phyloP scores from a whole-genome alignment of 1,140 invertebrate genomes.

The Ladona fulva region DNA sequence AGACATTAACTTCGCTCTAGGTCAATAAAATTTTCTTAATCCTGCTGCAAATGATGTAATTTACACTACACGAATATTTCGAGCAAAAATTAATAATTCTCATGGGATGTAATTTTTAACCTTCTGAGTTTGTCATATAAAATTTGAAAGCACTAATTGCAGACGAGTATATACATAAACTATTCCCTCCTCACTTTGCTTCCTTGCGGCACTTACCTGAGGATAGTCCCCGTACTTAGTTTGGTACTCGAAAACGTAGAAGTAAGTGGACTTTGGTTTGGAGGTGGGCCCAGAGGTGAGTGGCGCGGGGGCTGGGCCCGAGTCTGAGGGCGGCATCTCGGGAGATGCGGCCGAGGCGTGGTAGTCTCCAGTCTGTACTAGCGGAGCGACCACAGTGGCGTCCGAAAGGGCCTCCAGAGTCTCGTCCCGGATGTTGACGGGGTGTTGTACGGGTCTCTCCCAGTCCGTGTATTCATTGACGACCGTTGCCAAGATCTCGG shows the following conservation, averaged over 20 bases:
- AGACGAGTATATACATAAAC: too few relatives aligned
- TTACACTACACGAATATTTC: too few relatives aligned
- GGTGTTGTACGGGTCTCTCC: slow-evolving; percentile 87
- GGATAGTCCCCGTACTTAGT: slow-evolving; percentile 83
- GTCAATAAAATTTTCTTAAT: too few relatives aligned
- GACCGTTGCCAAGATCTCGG: slow-evolving; percentile 75
- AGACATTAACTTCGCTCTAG: too few relatives aligned
- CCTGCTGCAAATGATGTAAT: too few relatives aligned
- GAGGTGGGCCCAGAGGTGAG: slow-evolving; percentile 45
- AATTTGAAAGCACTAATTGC: too few relatives aligned
- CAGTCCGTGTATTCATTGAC: slow-evolving; percentile 97
- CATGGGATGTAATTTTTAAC: too few relatives aligned
- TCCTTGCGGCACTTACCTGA: slow-evolving; percentile 51
- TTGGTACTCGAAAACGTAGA: slow-evolving; percentile 92
- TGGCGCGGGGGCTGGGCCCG: slow-evolving; percentile 47
- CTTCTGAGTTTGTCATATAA: too few relatives aligned
- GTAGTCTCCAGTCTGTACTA: slow-evolving; percentile 45
- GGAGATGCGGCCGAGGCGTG: slow-evolving; percentile 35
- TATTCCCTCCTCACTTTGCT: too few relatives aligned
- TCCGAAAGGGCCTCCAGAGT: slow-evolving; percentile 89
- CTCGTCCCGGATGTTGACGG: slow-evolving; percentile 85
- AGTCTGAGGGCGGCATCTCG: slow-evolving; percentile 57
- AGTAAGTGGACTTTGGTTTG: slow-evolving; percentile 60
- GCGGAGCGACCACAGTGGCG: slow-evolving; percentile 54
- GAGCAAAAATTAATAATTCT: too few relatives aligned